Percentiles rank a stretch among this genome's conserved stretches.
Conservation (phyloP, 1,140 invertebrate species). For the Nasonia giraulti region DNA sequence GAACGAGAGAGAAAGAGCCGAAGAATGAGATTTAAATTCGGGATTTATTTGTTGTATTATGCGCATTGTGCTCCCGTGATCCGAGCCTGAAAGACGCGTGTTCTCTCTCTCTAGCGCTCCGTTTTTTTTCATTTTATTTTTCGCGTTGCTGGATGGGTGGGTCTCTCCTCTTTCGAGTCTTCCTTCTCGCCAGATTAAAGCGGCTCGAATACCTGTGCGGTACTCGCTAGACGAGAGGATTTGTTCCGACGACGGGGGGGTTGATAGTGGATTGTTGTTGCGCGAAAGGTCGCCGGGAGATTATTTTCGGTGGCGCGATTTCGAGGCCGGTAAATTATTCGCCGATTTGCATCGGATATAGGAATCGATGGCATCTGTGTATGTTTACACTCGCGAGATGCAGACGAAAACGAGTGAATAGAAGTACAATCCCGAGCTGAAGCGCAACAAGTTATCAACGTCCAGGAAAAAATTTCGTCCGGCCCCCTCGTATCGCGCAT, state of each 20-base stretch:
- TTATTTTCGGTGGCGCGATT: background rate
- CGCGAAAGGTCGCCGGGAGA: too few relatives aligned
- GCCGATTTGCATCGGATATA: too few relatives aligned
- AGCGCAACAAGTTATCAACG: too few relatives aligned
- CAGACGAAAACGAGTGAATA: too few relatives aligned
- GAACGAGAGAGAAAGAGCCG: background rate
- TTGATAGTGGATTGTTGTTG: background rate
- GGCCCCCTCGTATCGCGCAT: too few relatives aligned
- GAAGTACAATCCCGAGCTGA: too few relatives aligned
- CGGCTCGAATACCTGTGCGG: background rate
- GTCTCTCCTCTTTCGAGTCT: constrained; percentile 55
- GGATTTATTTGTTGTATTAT: constrained; percentile 35
- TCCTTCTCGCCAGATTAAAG: constrained; percentile 57
- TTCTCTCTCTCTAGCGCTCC: constrained; percentile 38
- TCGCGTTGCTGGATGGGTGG: constrained; percentile 43
- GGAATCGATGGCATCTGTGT: too few relatives aligned
- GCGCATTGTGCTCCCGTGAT: background rate
- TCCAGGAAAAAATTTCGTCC: too few relatives aligned
- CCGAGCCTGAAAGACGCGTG: constrained; percentile 14
- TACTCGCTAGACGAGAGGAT: background rate
- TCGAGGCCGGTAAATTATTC: constrained; percentile 49
- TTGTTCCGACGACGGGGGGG: background rate
- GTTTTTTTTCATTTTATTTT: constrained; percentile 46
- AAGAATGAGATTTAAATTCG: constrained; percentile 45
- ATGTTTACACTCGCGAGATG: too few relatives aligned